Conservation (phyloP, 2,113 vertebrate genomes). For the Thunnus maccoyii region DNA sequence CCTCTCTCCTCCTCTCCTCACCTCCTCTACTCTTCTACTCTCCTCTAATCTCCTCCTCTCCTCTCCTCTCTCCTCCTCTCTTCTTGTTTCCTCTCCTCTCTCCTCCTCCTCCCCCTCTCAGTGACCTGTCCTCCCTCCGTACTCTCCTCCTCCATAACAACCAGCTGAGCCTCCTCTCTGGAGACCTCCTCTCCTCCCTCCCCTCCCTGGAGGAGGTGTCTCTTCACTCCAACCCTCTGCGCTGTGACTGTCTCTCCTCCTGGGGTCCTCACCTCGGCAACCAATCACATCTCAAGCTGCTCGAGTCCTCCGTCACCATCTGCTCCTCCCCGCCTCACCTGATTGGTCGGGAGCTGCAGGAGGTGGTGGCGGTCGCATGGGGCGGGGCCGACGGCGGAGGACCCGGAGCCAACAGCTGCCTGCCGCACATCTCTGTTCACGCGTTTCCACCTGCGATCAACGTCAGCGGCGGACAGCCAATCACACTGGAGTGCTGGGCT, state of each 20-base stretch:
- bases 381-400: constrained; percentile 34
- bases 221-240: constrained; percentile 86
- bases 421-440: constrained; percentile 83
- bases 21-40: too few relatives aligned
- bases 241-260: constrained; percentile 86
- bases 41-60: background rate
- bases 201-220: constrained; percentile 83
- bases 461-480: constrained; percentile 78
- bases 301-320: constrained; percentile 84
- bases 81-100: background rate
- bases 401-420: constrained; percentile 76
- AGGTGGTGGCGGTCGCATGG: constrained; percentile 78
- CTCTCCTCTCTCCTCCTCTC: background rate
- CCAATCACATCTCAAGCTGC: constrained; percentile 80
- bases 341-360: constrained; percentile 81
- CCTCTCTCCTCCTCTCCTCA: too few relatives aligned
- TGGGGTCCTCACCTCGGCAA: constrained; percentile 84
- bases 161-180: constrained; percentile 83
- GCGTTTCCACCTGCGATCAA: constrained; percentile 80
- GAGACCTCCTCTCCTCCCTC: constrained; percentile 68
- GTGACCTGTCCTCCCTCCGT: constrained; percentile 79
- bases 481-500: constrained; percentile 85
- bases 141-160: constrained; percentile 85
- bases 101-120: constrained; percentile 6
- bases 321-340: constrained; percentile 83